phyloP scores from a whole-genome alignment of 1,140 invertebrate species.

The Zaprionus taronus region DNA sequence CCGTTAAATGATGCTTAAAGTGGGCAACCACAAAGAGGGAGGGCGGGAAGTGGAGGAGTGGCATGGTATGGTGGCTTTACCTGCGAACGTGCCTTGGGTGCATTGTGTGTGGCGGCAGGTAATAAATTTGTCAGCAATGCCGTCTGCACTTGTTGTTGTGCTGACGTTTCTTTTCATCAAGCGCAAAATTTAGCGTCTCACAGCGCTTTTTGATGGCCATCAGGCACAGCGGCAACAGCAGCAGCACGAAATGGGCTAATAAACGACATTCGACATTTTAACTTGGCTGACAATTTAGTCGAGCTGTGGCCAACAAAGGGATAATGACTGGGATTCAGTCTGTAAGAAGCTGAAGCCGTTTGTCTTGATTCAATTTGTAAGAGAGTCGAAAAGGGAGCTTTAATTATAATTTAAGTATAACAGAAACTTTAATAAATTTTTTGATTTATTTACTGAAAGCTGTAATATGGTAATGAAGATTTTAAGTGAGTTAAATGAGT shows the following conservation, averaged over 20 bases:
- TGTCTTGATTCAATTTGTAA: not conserved
- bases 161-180: slow-evolving; percentile 70
- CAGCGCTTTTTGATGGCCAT: slow-evolving; percentile 60
- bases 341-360: not conserved
- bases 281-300: slow-evolving; percentile 30
- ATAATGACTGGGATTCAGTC: not conserved
- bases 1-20: slow-evolving; percentile 50
- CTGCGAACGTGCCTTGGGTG: slow-evolving; percentile 34
- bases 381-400: no score
- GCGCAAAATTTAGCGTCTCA: slow-evolving; percentile 67
- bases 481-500: no score
- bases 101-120: slow-evolving; percentile 35
- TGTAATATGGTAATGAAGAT: no score
- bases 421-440: no score
- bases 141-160: slow-evolving; percentile 46
- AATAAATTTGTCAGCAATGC: slow-evolving; percentile 66
- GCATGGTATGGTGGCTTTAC: not conserved
- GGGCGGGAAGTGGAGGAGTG: no score
- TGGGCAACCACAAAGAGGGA: not conserved
- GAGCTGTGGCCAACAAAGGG: not conserved
- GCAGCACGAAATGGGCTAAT: slow-evolving; percentile 59
- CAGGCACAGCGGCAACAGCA: slow-evolving; percentile 45
- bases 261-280: slow-evolving; percentile 73
- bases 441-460: no score
- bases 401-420: no score